Evolutionary conservation across 2,113 vertebrate species (phyloP), one percentile per base, ranked within the genome.

Genomic region (Poecile atricapillus): DNA sequence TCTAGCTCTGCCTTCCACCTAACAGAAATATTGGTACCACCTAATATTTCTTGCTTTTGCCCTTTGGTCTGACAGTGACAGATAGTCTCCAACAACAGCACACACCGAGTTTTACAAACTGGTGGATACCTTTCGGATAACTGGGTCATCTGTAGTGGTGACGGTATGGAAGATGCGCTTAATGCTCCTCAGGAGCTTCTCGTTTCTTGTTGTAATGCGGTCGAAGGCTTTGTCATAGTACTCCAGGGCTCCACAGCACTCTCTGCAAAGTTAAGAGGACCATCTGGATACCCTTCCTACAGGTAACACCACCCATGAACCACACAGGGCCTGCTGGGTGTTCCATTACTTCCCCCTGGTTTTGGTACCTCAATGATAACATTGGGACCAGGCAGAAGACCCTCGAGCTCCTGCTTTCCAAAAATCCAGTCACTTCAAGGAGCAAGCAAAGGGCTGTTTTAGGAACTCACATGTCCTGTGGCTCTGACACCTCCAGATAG

Each of bases 111-210:
- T 73, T 30, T 19, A 47, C 33, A 35, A 77, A 37, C 37, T 3
- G 9, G 28, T 1, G 8, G 65, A 15, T 33, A 99, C 99, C 99
- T 99, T 99, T 76, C 99, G 98, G 97, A 99, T 99, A 92, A 99
- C 99, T 0, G 99, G 99, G 89, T 99, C 99, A 23, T 99, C 99
- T 0, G 99, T 99, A 80, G 99, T 99, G 59, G 99, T 99, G 92
- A 99, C 99, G 0, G 99, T 99, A 96, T 99, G 99, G 98, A 99
- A 99, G 95, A 99, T 99, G 89, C 99, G 99, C 96, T 99, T 99
- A 97, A 99, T 99, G 98, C 99, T 99, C 69, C 99, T 98, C 90
- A 99, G 98, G 0, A 96, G 96, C 96, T 99, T 99, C 94, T 99
- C 99, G 0, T 99, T 99, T 90, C 99, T 98, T 2, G 99, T 99